phyloP scores from a whole-genome alignment of 2,797 vertebrate species.

The Eidolon dupreanum region DNA sequence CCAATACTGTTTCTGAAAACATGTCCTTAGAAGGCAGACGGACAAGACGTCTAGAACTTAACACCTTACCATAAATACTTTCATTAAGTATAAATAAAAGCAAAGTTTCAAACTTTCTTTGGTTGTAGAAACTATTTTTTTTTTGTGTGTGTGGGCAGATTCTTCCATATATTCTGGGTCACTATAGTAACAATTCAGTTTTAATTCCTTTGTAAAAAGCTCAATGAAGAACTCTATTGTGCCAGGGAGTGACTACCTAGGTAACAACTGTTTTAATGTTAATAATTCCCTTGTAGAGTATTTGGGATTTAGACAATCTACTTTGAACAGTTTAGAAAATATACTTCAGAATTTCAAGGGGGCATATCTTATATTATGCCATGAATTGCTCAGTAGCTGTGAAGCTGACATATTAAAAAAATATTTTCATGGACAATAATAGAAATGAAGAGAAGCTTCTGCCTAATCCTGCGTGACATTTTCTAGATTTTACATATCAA shows the following conservation, averaged over 20 bases:
- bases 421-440: background rate
- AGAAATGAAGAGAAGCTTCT: background rate
- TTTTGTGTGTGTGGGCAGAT: background rate
- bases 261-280: background rate
- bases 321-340: background rate
- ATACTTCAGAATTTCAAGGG: background rate
- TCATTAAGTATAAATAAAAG: background rate
- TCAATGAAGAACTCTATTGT: background rate
- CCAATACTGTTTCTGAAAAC: background rate
- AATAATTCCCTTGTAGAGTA: background rate
- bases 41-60: rapidly evolving
- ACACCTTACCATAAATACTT: background rate
- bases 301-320: background rate
- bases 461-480: background rate
- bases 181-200: background rate
- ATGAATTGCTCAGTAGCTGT: background rate
- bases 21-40: background rate
- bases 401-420: constrained; percentile 22
- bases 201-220: background rate
- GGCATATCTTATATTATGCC: background rate
- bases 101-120: background rate
- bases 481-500: background rate
- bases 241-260: background rate
- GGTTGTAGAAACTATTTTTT: background rate
- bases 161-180: background rate